A percentile compares a stretch with the other conserved stretches of the same genome.
phyloP scores from a whole-genome alignment of 2,888 invertebrate species.

The Patella depressa region DNA sequence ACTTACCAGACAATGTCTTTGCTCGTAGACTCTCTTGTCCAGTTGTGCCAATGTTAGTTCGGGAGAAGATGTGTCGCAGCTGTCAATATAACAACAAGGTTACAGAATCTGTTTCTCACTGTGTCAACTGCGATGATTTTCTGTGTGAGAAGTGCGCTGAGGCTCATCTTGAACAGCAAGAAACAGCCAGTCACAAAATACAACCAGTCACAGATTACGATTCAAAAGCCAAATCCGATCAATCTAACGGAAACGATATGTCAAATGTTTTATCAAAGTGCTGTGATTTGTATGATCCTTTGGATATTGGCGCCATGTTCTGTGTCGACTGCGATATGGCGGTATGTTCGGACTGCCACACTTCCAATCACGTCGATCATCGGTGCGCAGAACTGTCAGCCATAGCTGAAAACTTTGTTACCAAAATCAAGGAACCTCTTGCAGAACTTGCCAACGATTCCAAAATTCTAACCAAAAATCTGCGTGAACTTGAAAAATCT shows the following conservation, averaged over 20 bases:
- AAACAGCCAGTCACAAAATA: slow-evolving; percentile 51
- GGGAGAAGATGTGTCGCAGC: slow-evolving; percentile 41
- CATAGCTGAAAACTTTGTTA: slow-evolving; percentile 59
- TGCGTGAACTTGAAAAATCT: slow-evolving; percentile 43
- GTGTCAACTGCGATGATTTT: slow-evolving; percentile 57
- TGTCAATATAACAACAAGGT: slow-evolving; percentile 13
- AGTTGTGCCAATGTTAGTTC: slow-evolving; percentile 30
- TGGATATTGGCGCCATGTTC: slow-evolving; percentile 57
- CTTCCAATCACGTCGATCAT: slow-evolving; percentile 49
- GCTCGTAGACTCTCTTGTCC: slow-evolving; percentile 51
- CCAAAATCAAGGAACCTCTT: slow-evolving; percentile 53
- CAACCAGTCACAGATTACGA: slow-evolving; percentile 47
- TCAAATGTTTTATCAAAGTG: slow-evolving; percentile 45
- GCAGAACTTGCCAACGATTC: slow-evolving; percentile 47
- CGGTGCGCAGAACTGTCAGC: slow-evolving; percentile 58
- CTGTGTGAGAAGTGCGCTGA: slow-evolving; percentile 51
- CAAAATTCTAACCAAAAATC: slow-evolving; percentile 41
- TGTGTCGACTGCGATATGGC: slow-evolving; percentile 61
- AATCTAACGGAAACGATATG: slow-evolving; percentile 32
- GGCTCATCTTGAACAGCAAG: slow-evolving; percentile 47
- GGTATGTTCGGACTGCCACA: slow-evolving; percentile 57
- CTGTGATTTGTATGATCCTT: slow-evolving; percentile 55
- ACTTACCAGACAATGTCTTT: slow-evolving; percentile 53
- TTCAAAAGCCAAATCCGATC: slow-evolving; percentile 35
- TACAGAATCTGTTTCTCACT: slow-evolving; percentile 46